phyloP scores from a whole-genome alignment of 2,797 vertebrate species.

The Helostoma temminkii region DNA sequence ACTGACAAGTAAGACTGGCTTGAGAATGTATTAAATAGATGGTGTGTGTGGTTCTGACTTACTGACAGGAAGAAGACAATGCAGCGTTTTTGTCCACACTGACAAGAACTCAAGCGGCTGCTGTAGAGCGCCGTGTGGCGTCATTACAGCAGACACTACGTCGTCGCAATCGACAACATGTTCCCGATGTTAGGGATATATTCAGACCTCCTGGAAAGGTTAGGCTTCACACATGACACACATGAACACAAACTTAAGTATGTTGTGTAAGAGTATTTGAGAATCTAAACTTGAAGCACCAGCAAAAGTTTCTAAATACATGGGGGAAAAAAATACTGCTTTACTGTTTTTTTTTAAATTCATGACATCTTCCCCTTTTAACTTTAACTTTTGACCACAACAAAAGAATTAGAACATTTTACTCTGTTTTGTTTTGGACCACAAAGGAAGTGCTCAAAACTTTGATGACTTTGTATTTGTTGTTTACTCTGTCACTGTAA shows the following conservation, averaged over 20 bases:
- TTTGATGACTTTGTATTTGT: not conserved
- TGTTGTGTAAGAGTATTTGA: not conserved
- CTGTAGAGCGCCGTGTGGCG: conserved; percentile 91
- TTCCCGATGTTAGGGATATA: conserved; percentile 96
- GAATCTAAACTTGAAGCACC: too few species aligned
- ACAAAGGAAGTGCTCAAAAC: conserved; percentile 31
- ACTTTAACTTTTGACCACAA: not conserved
- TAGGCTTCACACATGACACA: not conserved
- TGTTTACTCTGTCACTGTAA: not conserved
- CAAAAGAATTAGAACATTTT: not conserved
- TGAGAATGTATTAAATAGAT: not conserved
- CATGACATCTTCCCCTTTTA: not conserved
- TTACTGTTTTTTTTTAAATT: not conserved
- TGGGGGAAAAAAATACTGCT: too few species aligned
- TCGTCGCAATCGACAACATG: conserved; percentile 90
- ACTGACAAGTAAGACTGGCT: not conserved
- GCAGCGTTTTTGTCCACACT: conserved; percentile 90
- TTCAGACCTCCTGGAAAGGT: conserved; percentile 87
- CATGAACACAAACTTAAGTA: not conserved
- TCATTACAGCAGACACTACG: conserved; percentile 91
- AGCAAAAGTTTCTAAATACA: too few species aligned
- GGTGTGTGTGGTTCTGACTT: not conserved
- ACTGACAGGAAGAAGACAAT: conserved; percentile 87
- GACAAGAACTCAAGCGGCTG: conserved; percentile 92
- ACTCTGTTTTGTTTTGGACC: not conserved